Percentiles rank a stretch among this genome's conserved stretches.
Conservation (phyloP, 2,888 invertebrate species). For the Xylocampa areola region DNA sequence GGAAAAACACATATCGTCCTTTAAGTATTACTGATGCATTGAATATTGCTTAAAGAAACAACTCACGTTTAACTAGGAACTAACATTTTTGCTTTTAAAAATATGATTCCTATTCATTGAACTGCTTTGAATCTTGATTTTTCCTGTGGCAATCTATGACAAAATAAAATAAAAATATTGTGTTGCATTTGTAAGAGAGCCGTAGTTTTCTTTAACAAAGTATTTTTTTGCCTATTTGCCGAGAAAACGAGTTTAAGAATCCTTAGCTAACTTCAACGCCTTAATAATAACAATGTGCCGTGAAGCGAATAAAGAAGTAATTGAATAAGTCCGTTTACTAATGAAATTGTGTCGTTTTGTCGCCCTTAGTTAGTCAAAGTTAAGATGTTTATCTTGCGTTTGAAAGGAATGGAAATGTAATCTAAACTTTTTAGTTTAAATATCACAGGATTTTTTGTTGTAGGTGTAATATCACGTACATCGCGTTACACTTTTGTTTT, state of each 20-base stretch:
- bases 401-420: no score
- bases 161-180: no score
- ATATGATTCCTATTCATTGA: neutral
- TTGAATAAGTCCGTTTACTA: conserved; percentile 22
- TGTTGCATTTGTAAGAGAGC: neutral
- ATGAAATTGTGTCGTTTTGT: conserved; percentile 19
- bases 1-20: no score
- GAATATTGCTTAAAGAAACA: no score
- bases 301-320: conserved; percentile 19
- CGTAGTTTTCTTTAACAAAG: conserved; percentile 8
- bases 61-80: no score
- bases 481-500: no score
- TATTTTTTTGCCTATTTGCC: conserved; percentile 6
- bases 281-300: conserved; percentile 21
- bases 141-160: neutral
- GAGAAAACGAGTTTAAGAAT: conserved; percentile 16
- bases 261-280: conserved; percentile 17
- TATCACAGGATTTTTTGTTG: no score
- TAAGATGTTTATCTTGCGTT: neutral
- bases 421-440: no score
- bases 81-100: no score
- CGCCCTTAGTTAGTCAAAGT: conserved; percentile 1
- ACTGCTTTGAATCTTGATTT: neutral
- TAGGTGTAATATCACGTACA: no score
- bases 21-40: no score